Evolutionary conservation across 2,888 invertebrate species (phyloP), one percentile per base, ranked within the genome.

Genomic region (Phaedon cochleariae): DNA sequence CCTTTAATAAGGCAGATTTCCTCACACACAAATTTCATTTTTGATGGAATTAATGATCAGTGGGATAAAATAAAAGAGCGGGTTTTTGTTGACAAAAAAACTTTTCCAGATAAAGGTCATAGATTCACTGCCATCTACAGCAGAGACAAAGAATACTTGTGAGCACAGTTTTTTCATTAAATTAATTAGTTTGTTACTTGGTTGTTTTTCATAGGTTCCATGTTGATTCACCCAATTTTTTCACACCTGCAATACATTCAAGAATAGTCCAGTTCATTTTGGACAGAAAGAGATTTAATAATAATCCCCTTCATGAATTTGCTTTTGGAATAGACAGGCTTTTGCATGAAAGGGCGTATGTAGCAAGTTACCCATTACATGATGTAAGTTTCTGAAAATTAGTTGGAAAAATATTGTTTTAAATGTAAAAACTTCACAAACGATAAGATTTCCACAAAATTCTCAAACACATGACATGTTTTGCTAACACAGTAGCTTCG

Each of bases 261-360:
- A 88, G 95, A 68, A 94, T 97, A 68, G 94, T 97, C 0, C 95
- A 97, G 82, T 97, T 96, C 81, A 95, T 97, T 74, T 85, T 97
- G 74, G 93, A 96, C 80, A 87, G 97, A 67, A 95, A 95, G 84
- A 88, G 90, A 77, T 97, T 95, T 83, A 89, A 90, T 0, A 86
- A 88, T 17, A 85, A 86, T 54, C 77, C 81, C 0, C 80, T 85
- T 20, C 90, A 93, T 77, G 91, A 92, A 80, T 92, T 92, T 84
- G 91, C 92, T 12, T 94, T 95, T 83, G 96, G 96, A 18, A 90
- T 93, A 69, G 87, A 92, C 60, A 86, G 94, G 71, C 86, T 96
- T 57, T 86, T 95, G 54, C 86, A 88, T 45, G 91, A 92, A 72
- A 86, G 86, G 62, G 89, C 89, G 4, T 96, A 95, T 77, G 86